phyloP scores from a whole-genome alignment of 1,140 invertebrate species.

The Brachionus calyciflorus region DNA sequence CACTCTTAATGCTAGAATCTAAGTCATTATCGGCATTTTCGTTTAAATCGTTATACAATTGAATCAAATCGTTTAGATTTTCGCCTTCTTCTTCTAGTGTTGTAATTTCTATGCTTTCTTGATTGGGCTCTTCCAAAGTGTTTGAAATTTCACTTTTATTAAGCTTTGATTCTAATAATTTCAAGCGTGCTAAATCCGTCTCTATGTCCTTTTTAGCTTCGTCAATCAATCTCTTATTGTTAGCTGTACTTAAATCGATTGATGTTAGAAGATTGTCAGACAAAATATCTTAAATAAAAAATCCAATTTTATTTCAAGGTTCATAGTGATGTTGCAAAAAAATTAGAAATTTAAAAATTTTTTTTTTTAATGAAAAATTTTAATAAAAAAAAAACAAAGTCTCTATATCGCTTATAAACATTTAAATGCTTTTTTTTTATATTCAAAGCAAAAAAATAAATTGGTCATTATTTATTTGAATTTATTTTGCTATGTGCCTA shows the following conservation, averaged over 20 bases:
- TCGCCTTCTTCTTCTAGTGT: background rate
- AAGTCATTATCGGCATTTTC: background rate
- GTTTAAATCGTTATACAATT: conserved; percentile 18
- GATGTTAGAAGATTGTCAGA: background rate
- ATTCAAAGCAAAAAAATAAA: too few relatives aligned
- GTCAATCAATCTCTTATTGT: conserved; percentile 10
- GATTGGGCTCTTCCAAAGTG: background rate
- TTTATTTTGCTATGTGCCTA: too few relatives aligned
- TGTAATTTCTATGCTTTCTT: background rate
- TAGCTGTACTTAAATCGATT: background rate
- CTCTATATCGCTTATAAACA: background rate
- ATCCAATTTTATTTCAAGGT: too few relatives aligned
- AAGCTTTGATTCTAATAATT: background rate
- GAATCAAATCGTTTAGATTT: conserved; percentile 14
- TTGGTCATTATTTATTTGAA: too few relatives aligned
- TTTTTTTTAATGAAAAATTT: too few relatives aligned
- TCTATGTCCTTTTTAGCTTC: conserved; percentile 41
- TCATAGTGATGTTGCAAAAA: background rate
- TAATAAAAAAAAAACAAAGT: too few relatives aligned
- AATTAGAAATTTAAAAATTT: conserved; percentile 5
- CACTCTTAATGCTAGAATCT: background rate
- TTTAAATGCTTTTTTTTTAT: too few relatives aligned
- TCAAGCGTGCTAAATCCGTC: background rate
- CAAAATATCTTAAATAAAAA: background rate
- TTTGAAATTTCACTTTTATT: background rate